phyloP scores from a whole-genome alignment of 2,113 vertebrate species.

The Corynorhinus townsendii region DNA sequence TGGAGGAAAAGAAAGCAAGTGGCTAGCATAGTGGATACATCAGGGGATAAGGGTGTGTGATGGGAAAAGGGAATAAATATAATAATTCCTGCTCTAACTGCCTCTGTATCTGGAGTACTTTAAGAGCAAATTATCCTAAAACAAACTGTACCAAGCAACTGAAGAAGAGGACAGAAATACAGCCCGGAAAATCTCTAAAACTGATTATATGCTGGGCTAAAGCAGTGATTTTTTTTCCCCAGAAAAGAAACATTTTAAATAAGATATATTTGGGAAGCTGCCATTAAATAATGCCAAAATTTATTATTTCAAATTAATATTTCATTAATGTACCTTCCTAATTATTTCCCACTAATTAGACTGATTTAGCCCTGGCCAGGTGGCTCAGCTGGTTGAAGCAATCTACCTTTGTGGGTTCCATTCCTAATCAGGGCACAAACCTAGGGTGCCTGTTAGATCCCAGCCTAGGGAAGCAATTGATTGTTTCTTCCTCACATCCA shows the following conservation, averaged over 20 bases:
- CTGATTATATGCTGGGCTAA: neutral
- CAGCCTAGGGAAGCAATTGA: too few relatives aligned
- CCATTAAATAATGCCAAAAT: neutral
- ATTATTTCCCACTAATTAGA: neutral
- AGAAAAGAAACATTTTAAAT: neutral
- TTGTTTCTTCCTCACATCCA: too few relatives aligned
- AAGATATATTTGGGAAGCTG: neutral
- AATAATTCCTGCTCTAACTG: neutral
- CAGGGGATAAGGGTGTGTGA: neutral
- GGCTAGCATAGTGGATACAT: neutral
- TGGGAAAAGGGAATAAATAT: neutral
- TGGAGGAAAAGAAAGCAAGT: neutral
- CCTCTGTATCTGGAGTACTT: neutral
- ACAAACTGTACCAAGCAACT: neutral
- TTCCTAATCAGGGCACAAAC: too few relatives aligned
- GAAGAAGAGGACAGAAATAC: neutral
- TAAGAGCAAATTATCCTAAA: conserved; percentile 24
- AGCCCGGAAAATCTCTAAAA: neutral
- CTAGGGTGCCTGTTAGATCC: too few relatives aligned
- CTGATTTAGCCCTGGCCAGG: neutral
- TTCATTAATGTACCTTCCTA: neutral
- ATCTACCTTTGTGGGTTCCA: too few relatives aligned
- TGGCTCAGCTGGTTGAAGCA: too few relatives aligned
- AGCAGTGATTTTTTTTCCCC: neutral
- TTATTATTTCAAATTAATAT: neutral